Evolutionary conservation across 2,797 vertebrate genomes (phyloP), one percentile per base, ranked within the genome.

Genomic region (Argya squamiceps): DNA sequence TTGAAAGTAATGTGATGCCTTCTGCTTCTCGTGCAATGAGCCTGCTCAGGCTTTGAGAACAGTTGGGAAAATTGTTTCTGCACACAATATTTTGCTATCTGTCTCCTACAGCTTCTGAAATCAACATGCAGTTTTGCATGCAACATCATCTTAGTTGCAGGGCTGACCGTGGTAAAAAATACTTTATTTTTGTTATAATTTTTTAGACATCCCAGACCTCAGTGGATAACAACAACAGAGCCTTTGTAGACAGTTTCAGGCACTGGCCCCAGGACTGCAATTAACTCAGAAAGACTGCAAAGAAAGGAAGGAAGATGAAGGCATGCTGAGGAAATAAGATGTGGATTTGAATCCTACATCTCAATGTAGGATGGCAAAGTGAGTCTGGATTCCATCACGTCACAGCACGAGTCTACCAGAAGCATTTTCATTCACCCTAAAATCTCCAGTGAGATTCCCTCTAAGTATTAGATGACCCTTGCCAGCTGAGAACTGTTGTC

Each of bases 1-100:
- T 49, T 90, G 79, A 88, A 92, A 95, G 58, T 70, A 79, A 74
- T 88, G 47, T 15, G 15, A 55, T 92, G 71, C 77, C 34, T 92
- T 81, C 55, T 84, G 60, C 62, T 82, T 90, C 81, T 76, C 79
- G 55, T 88, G 65, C 84, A 65, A 22, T 50, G 41, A 80, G 29
- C 60, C 56, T 49, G 88, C 53, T 78, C 58, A 53, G 84, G 34
- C 74, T 46, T 88, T 74, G 59, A 69, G 64, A 93, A 91, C 58
- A 87, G 43, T 50, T 89, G 74, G 75, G 74, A 75, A 89, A 73
- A 27, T 17, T 75, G 36, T 55, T 94, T 83, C 70, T 70, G 55
- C 55, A 32, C 30, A 46, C 52, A 59, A 15, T 65, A 75, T 88
- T 96, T 95, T 75, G 62, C 62, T 94, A 1, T 49, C 22, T 44